phyloP scores from a whole-genome alignment of 2,113 vertebrate species.

The Rhabdomys dilectus region DNA sequence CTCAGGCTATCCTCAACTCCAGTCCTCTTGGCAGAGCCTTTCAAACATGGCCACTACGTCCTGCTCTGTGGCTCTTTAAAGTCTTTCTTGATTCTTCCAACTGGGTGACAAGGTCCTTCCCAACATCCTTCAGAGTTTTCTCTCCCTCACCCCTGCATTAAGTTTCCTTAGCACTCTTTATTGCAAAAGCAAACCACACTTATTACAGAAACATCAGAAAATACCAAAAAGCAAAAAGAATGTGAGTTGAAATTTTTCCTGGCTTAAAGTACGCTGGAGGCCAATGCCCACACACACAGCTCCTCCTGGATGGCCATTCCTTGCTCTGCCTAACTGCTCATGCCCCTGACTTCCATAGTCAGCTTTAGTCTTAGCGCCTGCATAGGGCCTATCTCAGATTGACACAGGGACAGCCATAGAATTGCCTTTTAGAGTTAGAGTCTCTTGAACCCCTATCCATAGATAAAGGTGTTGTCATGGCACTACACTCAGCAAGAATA shows the following conservation, averaged over 20 bases:
- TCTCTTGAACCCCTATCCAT: neutral
- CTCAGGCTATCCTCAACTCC: neutral
- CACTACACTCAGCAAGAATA: neutral
- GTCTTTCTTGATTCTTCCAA: neutral
- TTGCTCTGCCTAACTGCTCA: neutral
- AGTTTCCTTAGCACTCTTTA: slow-evolving; percentile 4
- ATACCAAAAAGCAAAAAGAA: slow-evolving; percentile 26
- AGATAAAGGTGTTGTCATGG: neutral
- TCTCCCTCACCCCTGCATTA: neutral
- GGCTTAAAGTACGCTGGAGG: neutral
- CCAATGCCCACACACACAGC: neutral
- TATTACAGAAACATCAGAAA: slow-evolving; percentile 37
- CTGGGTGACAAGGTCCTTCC: neutral
- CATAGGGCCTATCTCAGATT: neutral
- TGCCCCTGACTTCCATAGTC: neutral
- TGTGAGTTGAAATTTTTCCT: neutral
- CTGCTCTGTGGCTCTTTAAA: neutral
- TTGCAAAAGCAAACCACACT: neutral
- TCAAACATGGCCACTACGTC: too few species aligned
- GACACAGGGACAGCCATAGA: neutral
- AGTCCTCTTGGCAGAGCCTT: neutral
- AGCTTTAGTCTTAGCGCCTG: neutral
- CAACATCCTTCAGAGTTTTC: neutral
- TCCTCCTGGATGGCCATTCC: neutral
- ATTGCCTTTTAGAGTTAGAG: neutral